Evolutionary conservation across 2,888 invertebrate genomes (phyloP).

Genomic region (Drosophila birchii): DNA sequence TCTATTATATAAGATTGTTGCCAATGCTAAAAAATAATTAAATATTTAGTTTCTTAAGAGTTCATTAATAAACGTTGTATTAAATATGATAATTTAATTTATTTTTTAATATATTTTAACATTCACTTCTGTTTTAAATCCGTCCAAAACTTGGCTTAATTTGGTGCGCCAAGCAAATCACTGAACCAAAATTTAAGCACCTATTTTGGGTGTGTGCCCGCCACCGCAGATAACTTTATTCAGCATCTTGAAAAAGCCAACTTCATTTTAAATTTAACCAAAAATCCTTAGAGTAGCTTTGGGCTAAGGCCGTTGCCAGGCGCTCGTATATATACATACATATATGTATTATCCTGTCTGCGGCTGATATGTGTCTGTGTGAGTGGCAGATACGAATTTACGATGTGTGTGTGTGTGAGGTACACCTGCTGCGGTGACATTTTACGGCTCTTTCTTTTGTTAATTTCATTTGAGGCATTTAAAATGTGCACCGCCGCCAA

Average conservation of each 20-base stretch:
- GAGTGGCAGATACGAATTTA: conserved; percentile 24
- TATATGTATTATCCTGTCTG: conserved; percentile 18
- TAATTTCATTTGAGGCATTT: conserved; percentile 78
- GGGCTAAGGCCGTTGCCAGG: conserved; percentile 63
- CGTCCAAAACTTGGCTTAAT: neutral
- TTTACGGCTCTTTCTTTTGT: conserved; percentile 79
- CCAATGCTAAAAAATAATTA: too few species aligned
- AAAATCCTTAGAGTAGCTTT: conserved; percentile 56
- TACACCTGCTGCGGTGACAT: conserved; percentile 78
- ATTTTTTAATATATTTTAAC: too few species aligned
- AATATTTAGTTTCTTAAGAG: too few species aligned
- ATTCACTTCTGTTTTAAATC: neutral
- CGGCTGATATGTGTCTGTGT: conserved; percentile 16
- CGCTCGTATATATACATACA: neutral
- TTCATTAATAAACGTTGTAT: too few species aligned
- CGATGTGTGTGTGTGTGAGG: conserved; percentile 26
- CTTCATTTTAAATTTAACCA: conserved; percentile 66
- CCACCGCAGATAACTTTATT: conserved; percentile 8
- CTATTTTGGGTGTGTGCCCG: neutral
- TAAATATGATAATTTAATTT: too few species aligned
- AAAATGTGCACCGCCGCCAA: conserved; percentile 70
- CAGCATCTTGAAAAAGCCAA: conserved; percentile 36
- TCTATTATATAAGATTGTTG: too few species aligned
- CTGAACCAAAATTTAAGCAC: conserved; percentile 17
- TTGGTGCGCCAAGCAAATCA: neutral